Base-by-base conservation (phyloP, 2,113 vertebrate species). In the Trichomycterus rosablanca region DNA sequence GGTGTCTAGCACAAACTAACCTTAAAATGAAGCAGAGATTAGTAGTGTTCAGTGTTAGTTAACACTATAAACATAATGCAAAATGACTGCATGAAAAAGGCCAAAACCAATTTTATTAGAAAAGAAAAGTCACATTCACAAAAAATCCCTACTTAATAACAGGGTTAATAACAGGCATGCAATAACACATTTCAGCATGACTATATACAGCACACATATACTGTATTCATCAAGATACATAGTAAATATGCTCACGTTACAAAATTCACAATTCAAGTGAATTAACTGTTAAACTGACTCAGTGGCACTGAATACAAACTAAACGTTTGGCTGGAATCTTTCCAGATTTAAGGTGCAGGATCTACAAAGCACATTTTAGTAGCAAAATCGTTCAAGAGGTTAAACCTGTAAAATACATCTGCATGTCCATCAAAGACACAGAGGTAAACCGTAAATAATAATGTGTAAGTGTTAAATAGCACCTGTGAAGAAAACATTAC, bases 401-500 rank as follows among this genome's bases (percentile, higher is more conserved):
- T 16, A 1, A 35, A 50, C n/a, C 23, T 14, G 4, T 16, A 2
- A 6, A 45, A 35, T 15, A 15, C n/a, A 39, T 40, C 32, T 49
- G 32, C 26, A 7, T 7, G 39, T 24, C 32, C 32, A 15, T 30
- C 14, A 24, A 19, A 40, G 8, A 61, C 19, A 20, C 30, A 35
- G 1, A n/a, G 11, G 12, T 52, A 52, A 12, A 19, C 2, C 20
- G 7, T 30, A 8, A 35, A 35, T 22, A n/a, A 52, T 18, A 15
- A 34, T 19, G 11, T 53, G 30, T 26, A 24, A 23, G 20, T 48
- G 20, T 19, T 52, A 43, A 52, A 5, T 63, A 63, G 61, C 61
- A 63, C 61, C 61, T 44, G 49, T 63, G 28, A 45, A 43, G 15
- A 34, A 2, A 44, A 53, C 35, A 32, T 19, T 63, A 63, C 35